phyloP scores from a whole-genome alignment of 2,888 invertebrate genomes.

The Pemphredon lugubris region DNA sequence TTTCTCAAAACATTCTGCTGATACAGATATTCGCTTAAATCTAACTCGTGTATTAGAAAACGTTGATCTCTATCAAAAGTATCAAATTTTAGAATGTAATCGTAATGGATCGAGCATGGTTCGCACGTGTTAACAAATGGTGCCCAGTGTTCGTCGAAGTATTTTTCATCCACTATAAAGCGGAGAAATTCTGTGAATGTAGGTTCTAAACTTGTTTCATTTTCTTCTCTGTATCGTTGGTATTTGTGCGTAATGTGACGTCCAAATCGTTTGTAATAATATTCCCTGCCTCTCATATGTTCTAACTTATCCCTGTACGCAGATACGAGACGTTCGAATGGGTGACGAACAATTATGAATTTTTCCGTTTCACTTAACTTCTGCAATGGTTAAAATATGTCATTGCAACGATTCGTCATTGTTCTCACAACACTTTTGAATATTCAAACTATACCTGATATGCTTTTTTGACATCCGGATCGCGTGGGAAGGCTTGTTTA shows the following conservation, averaged over 20 bases:
- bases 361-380: slow-evolving; percentile 64
- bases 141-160: slow-evolving; percentile 82
- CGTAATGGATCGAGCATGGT: slow-evolving; percentile 82
- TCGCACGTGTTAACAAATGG: slow-evolving; percentile 81
- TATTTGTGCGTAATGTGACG: slow-evolving; percentile 74
- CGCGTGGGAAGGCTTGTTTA: slow-evolving; percentile 68
- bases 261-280: slow-evolving; percentile 76
- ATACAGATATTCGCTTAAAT: slow-evolving; percentile 64
- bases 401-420: not conserved
- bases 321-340: slow-evolving; percentile 82
- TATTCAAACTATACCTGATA: slow-evolving; percentile 52
- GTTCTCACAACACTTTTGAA: not conserved
- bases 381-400: slow-evolving; percentile 51
- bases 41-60: slow-evolving; percentile 72
- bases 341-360: slow-evolving; percentile 82
- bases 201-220: slow-evolving; percentile 68
- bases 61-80: slow-evolving; percentile 80
- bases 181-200: slow-evolving; percentile 82
- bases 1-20: slow-evolving; percentile 59
- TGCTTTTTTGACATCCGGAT: slow-evolving; percentile 55
- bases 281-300: slow-evolving; percentile 71
- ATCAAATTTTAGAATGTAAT: slow-evolving; percentile 82
- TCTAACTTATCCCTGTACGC: slow-evolving; percentile 83
- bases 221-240: slow-evolving; percentile 53
- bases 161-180: slow-evolving; percentile 77